Evolutionary conservation across 1,140 invertebrate species (phyloP).

Genomic region (Eurosta solidaginis): DNA sequence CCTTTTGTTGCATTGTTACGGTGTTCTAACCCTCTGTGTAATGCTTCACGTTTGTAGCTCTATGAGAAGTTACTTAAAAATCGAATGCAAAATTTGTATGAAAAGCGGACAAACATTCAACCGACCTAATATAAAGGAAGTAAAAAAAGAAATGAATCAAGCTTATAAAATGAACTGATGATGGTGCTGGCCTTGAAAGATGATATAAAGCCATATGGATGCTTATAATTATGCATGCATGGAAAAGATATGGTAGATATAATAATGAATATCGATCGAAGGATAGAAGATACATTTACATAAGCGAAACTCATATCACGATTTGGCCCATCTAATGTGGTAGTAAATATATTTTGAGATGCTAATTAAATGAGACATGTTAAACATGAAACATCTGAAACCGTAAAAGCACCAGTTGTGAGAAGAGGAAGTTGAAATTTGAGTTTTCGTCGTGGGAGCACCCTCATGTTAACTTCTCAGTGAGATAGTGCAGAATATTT

Average conservation of each 20-base stretch:
- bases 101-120: too few species aligned
- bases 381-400: slow-evolving; percentile 14
- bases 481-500: too few species aligned
- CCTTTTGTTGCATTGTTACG: too few species aligned
- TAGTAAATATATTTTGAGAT: slow-evolving; percentile 11
- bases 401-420: not conserved
- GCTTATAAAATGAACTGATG: not conserved
- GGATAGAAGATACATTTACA: not conserved
- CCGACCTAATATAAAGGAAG: too few species aligned
- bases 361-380: slow-evolving; percentile 10
- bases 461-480: too few species aligned
- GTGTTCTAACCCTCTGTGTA: too few species aligned
- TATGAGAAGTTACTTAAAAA: too few species aligned
- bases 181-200: not conserved
- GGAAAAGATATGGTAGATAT: not conserved
- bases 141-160: not conserved
- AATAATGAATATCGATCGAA: not conserved
- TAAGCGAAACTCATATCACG: not conserved
- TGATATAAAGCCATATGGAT: too few species aligned
- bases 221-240: too few species aligned
- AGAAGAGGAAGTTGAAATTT: not conserved
- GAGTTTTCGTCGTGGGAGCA: too few species aligned
- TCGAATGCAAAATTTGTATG: too few species aligned
- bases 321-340: not conserved
- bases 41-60: too few species aligned